phyloP scores from a whole-genome alignment of 2,888 invertebrate genomes.

The Paralinhomoeus sp. region DNA sequence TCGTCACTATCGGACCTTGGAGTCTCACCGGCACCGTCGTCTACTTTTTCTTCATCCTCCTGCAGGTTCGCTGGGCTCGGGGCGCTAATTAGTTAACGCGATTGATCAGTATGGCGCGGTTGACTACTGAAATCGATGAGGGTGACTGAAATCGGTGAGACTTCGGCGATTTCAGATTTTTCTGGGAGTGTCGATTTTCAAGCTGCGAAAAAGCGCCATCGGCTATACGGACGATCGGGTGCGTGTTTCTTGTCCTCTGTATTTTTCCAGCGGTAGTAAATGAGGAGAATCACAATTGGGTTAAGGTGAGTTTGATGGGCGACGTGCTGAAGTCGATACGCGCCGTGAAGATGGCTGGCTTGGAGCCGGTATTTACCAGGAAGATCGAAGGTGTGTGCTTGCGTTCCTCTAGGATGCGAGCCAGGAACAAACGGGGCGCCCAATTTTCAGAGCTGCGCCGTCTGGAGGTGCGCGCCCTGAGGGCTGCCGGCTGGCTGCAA shows the following conservation, averaged over 20 bases:
- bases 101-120: too few species aligned
- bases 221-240: slow-evolving; percentile 19
- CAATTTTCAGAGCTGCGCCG: slow-evolving; percentile 33
- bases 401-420: too few species aligned
- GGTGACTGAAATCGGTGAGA: too few species aligned
- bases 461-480: slow-evolving; percentile 33
- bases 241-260: not conserved
- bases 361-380: slow-evolving; percentile 39
- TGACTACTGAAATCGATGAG: too few species aligned
- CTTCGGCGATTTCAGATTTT: slow-evolving; percentile 12
- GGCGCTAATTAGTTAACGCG: too few species aligned
- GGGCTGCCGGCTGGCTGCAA: slow-evolving; percentile 37
- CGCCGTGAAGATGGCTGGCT: slow-evolving; percentile 42
- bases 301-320: slow-evolving; percentile 34
- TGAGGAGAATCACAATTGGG: too few species aligned
- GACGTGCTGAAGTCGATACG: slow-evolving; percentile 39
- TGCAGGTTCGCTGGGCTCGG: slow-evolving; percentile 21
- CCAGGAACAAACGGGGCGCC: too few species aligned
- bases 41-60: slow-evolving; percentile 25
- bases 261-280: too few species aligned
- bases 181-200: slow-evolving; percentile 21
- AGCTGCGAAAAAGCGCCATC: slow-evolving; percentile 17
- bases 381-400: slow-evolving; percentile 26
- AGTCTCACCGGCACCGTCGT: slow-evolving; percentile 27
- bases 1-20: slow-evolving; percentile 28